phyloP scores from a whole-genome alignment of 2,113 vertebrate species.

The Brienomyrus brachyistius region DNA sequence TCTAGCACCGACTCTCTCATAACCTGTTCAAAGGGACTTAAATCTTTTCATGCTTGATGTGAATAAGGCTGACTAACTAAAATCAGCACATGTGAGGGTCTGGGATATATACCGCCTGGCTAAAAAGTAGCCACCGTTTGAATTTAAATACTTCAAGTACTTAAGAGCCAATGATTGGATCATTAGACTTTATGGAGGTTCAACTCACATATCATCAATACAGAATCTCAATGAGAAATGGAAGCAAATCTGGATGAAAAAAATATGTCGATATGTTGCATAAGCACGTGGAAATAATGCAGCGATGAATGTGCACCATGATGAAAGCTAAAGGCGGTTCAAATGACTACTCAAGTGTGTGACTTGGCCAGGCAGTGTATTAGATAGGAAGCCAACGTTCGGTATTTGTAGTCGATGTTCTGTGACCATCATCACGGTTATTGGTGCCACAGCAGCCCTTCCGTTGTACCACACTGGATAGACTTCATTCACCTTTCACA shows the following conservation, averaged over 20 bases:
- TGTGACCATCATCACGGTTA: neutral
- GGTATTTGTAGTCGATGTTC: neutral
- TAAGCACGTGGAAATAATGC: neutral
- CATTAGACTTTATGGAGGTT: neutral
- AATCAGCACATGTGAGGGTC: neutral
- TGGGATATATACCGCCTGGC: neutral
- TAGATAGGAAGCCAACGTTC: neutral
- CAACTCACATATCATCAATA: neutral
- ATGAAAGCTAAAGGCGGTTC: neutral
- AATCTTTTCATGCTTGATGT: neutral
- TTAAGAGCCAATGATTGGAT: neutral
- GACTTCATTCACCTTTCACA: neutral
- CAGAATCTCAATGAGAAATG: neutral
- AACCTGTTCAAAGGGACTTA: neutral
- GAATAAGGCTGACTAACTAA: neutral
- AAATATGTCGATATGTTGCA: neutral
- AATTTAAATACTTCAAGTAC: neutral
- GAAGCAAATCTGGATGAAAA: neutral
- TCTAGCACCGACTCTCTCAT: neutral
- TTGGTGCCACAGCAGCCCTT: neutral
- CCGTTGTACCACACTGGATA: neutral
- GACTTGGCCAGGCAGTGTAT: neutral
- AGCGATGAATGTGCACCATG: neutral
- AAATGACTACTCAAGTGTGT: neutral
- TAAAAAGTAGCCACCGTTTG: neutral